Base-by-base conservation (phyloP, 2,113 vertebrate genomes). In the Erythrolamprus reginae region DNA sequence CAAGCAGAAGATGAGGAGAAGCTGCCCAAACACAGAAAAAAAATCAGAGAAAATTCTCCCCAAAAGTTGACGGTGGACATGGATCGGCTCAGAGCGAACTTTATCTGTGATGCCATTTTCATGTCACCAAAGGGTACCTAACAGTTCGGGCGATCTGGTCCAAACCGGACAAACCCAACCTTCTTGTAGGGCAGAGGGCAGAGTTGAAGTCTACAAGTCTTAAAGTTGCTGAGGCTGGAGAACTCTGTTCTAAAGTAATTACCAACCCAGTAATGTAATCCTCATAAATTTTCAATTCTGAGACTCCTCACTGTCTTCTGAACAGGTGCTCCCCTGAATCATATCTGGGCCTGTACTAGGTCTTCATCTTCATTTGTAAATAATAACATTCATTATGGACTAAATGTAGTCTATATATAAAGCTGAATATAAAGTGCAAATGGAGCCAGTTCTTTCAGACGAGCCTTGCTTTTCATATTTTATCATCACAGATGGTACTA, bases 401-500 rank as follows among this genome's bases (percentile, higher is more conserved):
- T 42, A 21, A 38, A 6, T 56, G 33, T 38, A 56, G 28, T 7
- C 19, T 85, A 12, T 84, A 5, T 50, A 53, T 12, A 3, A 23
- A 48, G 42, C 42, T 8, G n/a, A 5, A 48, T 28, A 82, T 48
- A 21, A 38, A 50, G 65, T n/a, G 24, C 10, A 5, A 9, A 56
- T 82, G 28, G 45, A 86, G 4, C 4, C 55, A 38, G 19, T 83
- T 24, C 38, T 0, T 0, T 4, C 0, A 10, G n/a, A 38, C 19
- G 87, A 84, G 86, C 38, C 0, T 53, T 15, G 65, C 1, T 0
- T 56, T 82, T 10, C 87, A 45, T 38, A 77, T 55, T 85, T 53
- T 84, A 84, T 65, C 8, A 47, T 92, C 85, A 92, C 55, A 92
- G 70, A 84, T 92, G 91, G 55, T 10, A 10, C 53, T 70, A n/a